A percentile compares a stretch with the other conserved stretches of the same genome.
phyloP scores from a whole-genome alignment of 2,888 invertebrate genomes.

The Stegana nigrithorax region DNA sequence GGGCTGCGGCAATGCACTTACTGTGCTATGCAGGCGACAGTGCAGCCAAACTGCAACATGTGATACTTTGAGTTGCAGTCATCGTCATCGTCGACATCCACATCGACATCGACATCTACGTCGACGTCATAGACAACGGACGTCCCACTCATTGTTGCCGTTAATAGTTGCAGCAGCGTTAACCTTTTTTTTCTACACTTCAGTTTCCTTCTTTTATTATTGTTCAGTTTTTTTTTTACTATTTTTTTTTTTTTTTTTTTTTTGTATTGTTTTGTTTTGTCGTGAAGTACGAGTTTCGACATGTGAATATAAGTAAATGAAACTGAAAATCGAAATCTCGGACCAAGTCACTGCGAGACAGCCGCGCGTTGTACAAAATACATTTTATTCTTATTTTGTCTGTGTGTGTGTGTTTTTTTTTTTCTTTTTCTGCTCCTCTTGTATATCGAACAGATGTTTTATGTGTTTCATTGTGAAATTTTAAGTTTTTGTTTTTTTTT shows the following conservation, averaged over 20 bases:
- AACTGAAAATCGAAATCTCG: background rate
- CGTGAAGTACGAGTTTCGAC: too few species aligned
- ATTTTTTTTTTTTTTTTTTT: too few species aligned
- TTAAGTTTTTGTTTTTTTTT: constrained; percentile 25
- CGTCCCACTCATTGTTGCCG: too few species aligned
- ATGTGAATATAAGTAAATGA: background rate
- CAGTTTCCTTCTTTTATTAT: too few species aligned
- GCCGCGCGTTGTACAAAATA: background rate
- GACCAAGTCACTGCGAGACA: too few species aligned
- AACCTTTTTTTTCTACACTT: too few species aligned
- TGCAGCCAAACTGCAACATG: constrained; percentile 60
- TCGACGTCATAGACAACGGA: too few species aligned
- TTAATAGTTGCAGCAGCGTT: too few species aligned
- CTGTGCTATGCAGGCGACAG: constrained; percentile 35
- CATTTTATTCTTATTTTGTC: background rate
- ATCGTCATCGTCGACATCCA: too few species aligned
- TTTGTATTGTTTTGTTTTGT: too few species aligned
- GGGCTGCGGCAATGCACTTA: background rate
- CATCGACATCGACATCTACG: too few species aligned
- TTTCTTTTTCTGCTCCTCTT: background rate
- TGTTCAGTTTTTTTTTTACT: too few species aligned
- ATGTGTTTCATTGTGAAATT: constrained; percentile 40
- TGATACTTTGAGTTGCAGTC: constrained; percentile 29
- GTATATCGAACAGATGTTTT: constrained; percentile 35
- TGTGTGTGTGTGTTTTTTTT: background rate